Conservation (phyloP, 2,888 invertebrate genomes). For the Calephelis perditalis region DNA sequence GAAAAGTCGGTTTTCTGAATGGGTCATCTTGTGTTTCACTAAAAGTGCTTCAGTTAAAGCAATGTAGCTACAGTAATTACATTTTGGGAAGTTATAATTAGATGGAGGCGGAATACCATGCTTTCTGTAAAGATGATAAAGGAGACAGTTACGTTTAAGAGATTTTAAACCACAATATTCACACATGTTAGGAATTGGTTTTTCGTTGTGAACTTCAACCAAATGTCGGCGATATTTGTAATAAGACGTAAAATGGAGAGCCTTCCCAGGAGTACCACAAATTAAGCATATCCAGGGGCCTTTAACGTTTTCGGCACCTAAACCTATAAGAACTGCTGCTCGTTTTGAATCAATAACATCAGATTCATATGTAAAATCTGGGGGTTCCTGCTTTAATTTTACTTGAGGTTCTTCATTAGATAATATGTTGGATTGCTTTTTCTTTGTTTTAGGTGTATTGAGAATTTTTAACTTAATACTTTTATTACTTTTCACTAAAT, state of each 20-base stretch:
- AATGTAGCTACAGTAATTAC: constrained; percentile 85
- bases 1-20: constrained; percentile 66
- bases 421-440: constrained; percentile 32
- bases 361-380: constrained; percentile 58
- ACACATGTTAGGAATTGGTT: constrained; percentile 86
- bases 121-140: constrained; percentile 88
- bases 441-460: constrained; percentile 71
- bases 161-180: constrained; percentile 91
- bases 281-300: constrained; percentile 91
- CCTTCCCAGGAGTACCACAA: constrained; percentile 83
- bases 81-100: constrained; percentile 86
- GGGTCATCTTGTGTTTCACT: constrained; percentile 83
- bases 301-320: constrained; percentile 79
- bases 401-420: constrained; percentile 37
- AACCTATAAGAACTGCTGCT: constrained; percentile 78
- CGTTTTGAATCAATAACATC: constrained; percentile 80
- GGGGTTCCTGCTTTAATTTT: constrained; percentile 38
- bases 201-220: constrained; percentile 87
- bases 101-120: constrained; percentile 87
- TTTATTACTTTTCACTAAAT: constrained; percentile 90
- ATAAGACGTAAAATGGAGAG: constrained; percentile 86
- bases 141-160: constrained; percentile 83
- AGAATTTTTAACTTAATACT: constrained; percentile 92
- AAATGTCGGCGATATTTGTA: constrained; percentile 89
- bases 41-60: constrained; percentile 86